These are phyloP conservation scores for Aspidoscelis tigris DNA, from an alignment of 2,113 vertebrate species.

Conservation along the genomic window DNA sequence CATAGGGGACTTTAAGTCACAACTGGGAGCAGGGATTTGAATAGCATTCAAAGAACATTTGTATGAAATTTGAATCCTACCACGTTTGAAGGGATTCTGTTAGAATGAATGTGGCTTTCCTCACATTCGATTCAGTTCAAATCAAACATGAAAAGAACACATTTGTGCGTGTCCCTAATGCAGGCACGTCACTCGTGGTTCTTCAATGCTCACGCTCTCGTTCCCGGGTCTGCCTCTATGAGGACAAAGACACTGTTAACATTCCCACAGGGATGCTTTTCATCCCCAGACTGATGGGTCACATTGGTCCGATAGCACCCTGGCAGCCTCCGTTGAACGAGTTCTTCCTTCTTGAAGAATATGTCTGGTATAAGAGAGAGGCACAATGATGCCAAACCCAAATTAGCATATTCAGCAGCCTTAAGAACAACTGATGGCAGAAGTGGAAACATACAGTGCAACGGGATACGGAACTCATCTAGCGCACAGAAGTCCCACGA, in stretches of 20 bases:
- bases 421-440: constrained; percentile 70
- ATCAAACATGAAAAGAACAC: no score
- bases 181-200: no score
- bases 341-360: constrained; percentile 64
- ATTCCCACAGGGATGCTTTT: background rate
- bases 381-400: constrained; percentile 63
- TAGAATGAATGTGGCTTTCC: no score
- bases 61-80: no score
- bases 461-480: constrained; percentile 47
- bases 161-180: no score
- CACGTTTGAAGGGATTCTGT: no score
- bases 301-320: background rate
- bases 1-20: no score
- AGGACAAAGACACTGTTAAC: background rate
- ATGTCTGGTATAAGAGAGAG: constrained; percentile 37
- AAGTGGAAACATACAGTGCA: constrained; percentile 60
- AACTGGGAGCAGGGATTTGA: no score
- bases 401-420: constrained; percentile 82
- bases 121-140: no score
- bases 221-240: no score
- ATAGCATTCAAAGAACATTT: no score
- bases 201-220: no score
- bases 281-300: background rate
- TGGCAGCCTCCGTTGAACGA: constrained; percentile 66
- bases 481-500: constrained; percentile 50